phyloP scores from a whole-genome alignment of 2,113 vertebrate species.

The Budorcas taxicolor region DNA sequence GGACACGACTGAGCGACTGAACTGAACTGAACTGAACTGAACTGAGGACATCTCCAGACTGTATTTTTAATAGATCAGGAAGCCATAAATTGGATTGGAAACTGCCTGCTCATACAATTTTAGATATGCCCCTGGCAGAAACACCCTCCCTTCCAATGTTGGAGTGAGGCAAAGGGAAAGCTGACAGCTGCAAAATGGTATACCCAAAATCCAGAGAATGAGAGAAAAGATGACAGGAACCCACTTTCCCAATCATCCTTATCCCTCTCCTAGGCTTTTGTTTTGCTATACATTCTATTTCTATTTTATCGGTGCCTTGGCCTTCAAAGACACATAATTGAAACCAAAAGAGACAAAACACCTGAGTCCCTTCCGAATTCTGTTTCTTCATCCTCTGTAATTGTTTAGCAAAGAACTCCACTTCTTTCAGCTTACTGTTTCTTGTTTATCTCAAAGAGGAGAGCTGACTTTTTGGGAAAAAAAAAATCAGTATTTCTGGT shows the following conservation, averaged over 20 bases:
- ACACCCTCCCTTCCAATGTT: accelerated
- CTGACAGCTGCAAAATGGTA: neutral
- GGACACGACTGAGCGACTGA: too few relatives aligned
- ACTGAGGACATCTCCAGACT: neutral
- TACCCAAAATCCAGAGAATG: neutral
- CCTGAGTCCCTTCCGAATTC: neutral
- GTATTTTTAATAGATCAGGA: neutral
- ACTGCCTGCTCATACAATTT: neutral
- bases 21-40: too few relatives aligned
- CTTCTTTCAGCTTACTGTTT: neutral
- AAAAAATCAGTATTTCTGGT: neutral
- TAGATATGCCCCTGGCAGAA: neutral
- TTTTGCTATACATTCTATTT: neutral
- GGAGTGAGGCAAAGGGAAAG: neutral
- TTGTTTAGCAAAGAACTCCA: neutral
- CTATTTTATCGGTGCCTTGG: neutral
- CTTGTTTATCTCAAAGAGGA: neutral
- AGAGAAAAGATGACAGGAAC: neutral
- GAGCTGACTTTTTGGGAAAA: neutral
- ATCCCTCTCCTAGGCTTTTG: neutral
- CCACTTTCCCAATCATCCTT: too few relatives aligned
- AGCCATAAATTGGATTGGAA: neutral
- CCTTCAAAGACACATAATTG: neutral
- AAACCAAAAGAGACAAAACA: neutral
- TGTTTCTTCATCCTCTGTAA: neutral